Evolutionary conservation across 2,888 invertebrate species (phyloP), one percentile per base, ranked within the genome.

Genomic region (Camponotus fellah): DNA sequence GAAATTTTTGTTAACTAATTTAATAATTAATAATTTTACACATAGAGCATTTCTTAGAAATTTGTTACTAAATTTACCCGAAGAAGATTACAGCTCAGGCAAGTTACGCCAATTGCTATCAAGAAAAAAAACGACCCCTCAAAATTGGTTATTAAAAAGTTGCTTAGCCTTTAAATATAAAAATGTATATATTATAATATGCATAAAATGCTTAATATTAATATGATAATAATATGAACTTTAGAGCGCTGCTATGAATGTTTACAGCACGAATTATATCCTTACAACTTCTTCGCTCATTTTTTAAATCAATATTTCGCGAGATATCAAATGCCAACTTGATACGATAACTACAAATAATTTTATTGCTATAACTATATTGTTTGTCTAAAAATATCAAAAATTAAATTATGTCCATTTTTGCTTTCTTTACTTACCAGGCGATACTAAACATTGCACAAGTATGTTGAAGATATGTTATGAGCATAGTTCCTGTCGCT

Each of bases 311-410:
- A 12, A 2, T 8, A 1, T 21, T 49, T 32, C 43, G 32, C 26
- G 17, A 62, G 43, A 49, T 26, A n/a, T 43, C 12, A 0, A 26
- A 40, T 12, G 66, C 76, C 3, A 40, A 53, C 2, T 66, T 14
- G 4, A 76, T 66, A 10, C 76, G 66, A 3, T 76, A 76, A 56
- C 76, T 76, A 12, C 34, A 75, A 75, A 64, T 46, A 46, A 75
- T 75, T 32, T 62, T 2, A 12, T 12, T 4, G 0, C 1, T 58
- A 26, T 40, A 58, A 62, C 62, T 62, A 14, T n/a, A 34, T 43
- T 12, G 2, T n/a, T 71, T 34, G 0, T 12, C 0, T 69, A 3
- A 74, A 26, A 26, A 26, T 26, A 26, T 26, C 26, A 26, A 26
- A 26, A 26, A 26, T 26, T 26, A 21, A 37, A 17, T 43, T 71